These are phyloP conservation scores for Oryzias javanicus DNA, from an alignment of 2,113 vertebrate species.

Conservation along the genomic window DNA sequence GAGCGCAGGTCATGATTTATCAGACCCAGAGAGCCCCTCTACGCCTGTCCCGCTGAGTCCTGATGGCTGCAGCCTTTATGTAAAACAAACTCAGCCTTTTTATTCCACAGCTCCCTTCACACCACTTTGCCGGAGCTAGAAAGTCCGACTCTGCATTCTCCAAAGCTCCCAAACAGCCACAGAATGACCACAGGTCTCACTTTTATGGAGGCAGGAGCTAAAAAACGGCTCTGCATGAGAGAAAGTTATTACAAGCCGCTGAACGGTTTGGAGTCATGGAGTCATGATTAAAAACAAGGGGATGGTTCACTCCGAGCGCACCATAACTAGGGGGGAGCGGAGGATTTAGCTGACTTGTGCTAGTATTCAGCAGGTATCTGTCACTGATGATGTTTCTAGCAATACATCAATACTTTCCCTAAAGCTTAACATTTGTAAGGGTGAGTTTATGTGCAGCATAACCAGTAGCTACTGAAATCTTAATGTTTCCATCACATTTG, in stretches of 20 bases:
- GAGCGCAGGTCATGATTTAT: slow-evolving; percentile 75
- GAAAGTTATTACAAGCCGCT: slow-evolving; percentile 50
- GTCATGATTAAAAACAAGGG: slow-evolving; percentile 60
- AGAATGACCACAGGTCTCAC: slow-evolving; percentile 62
- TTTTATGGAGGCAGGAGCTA: slow-evolving; percentile 65
- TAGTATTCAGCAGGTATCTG: slow-evolving; percentile 50
- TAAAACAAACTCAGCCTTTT: slow-evolving; percentile 77
- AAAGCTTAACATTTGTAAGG: slow-evolving; percentile 58
- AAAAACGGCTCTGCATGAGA: slow-evolving; percentile 46
- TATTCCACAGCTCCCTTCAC: slow-evolving; percentile 67
- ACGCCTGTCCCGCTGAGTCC: slow-evolving; percentile 67
- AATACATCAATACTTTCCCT: slow-evolving; percentile 55
- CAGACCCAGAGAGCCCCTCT: slow-evolving; percentile 62
- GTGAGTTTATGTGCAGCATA: slow-evolving; percentile 51
- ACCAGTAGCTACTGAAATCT: slow-evolving; percentile 51
- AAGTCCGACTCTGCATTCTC: slow-evolving; percentile 63
- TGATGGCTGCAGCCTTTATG: slow-evolving; percentile 74
- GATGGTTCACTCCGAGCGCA: slow-evolving; percentile 43
- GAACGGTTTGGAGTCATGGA: slow-evolving; percentile 46
- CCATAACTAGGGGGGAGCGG: slow-evolving; percentile 51
- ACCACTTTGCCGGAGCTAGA: slow-evolving; percentile 33
- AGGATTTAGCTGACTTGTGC: slow-evolving; percentile 58
- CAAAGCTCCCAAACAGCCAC: slow-evolving; percentile 54
- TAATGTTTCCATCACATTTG: slow-evolving; percentile 43
- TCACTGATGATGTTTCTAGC: slow-evolving; percentile 55